phyloP scores from a whole-genome alignment of 2,113 vertebrate genomes.

The Pionites leucogaster region DNA sequence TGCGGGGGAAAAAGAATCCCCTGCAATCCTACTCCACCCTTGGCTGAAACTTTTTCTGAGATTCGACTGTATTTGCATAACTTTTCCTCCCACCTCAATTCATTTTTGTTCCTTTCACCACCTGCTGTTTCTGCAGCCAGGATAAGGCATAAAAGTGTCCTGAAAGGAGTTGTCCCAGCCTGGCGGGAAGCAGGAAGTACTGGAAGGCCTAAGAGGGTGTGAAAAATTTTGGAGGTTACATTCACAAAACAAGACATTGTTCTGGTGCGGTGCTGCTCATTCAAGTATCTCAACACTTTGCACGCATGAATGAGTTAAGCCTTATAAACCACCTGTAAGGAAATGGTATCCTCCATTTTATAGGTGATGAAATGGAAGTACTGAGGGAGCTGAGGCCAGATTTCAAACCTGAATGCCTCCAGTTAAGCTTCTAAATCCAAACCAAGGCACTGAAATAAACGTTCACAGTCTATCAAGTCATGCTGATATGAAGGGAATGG shows the following conservation, averaged over 20 bases:
- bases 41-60: background rate
- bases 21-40: background rate
- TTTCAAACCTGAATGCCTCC: background rate
- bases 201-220: conserved; percentile 51
- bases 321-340: conserved; percentile 37
- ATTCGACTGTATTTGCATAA: conserved; percentile 20
- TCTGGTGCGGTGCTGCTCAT: background rate
- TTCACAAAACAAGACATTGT: conserved; percentile 56
- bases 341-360: conserved; percentile 29
- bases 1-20: accelerated
- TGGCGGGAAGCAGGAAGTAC: conserved; percentile 39
- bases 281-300: conserved; percentile 50
- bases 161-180: conserved; percentile 9
- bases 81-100: conserved; percentile 39
- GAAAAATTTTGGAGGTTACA: conserved; percentile 18
- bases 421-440: conserved; percentile 1
- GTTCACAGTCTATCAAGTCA: background rate
- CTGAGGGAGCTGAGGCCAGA: background rate
- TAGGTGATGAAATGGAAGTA: conserved; percentile 47
- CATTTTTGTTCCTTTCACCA: conserved; percentile 46
- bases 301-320: conserved; percentile 16
- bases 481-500: background rate
- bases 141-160: background rate
- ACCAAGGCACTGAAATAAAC: background rate
- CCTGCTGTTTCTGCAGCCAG: conserved; percentile 10